Evolutionary conservation across 2,888 invertebrate genomes (phyloP), one percentile per base, ranked within the genome.

Genomic region (Sepiola atlantica): DNA sequence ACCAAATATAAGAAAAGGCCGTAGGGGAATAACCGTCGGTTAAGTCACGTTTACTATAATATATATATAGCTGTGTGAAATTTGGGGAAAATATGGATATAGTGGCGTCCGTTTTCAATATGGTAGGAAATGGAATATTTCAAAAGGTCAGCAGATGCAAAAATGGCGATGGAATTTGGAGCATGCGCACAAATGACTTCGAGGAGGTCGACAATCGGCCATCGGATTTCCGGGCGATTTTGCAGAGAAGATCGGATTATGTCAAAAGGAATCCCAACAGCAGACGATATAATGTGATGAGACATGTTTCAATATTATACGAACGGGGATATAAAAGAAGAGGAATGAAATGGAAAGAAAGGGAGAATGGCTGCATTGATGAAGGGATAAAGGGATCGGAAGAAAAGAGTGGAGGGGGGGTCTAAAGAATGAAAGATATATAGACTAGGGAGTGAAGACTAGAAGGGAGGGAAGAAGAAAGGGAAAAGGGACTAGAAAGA

Each of bases 231-330:
- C 55, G 32, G 92, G 8, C 92, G 35, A 92, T 35, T 92, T 35
- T 35, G 45, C 54, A 12, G 28, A 92, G 55, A 35, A 55, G 32
- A 45, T 92, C 45, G 92, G 45, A 35, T 92, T 45, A 54, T 54
- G 92, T 54, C 55, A 92, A 92, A 92, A 92, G 92, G 32, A 92
- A 77, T 77, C 77, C 32, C 32, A n/a, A 32, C 32, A n/a, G 77
- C 77, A 77, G 77, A 77, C 77, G 77, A 77, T 77, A 32, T 77
- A 77, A 77, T 77, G 32, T 32, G 77, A 77, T 77, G 14, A 77
- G 77, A 77, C 77, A 32, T n/a, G 16, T 16, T 77, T 77, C 77
- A 32, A 14, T 77, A 16, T n/a, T 77, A n/a, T 77, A 32, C 4
- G 18, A 32, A 77, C 32, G 32, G 77, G n/a, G 77, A n/a, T 12